Evolutionary conservation across 2,113 vertebrate species (phyloP), one percentile per base, ranked within the genome.

Genomic region (Xerus inauris): DNA sequence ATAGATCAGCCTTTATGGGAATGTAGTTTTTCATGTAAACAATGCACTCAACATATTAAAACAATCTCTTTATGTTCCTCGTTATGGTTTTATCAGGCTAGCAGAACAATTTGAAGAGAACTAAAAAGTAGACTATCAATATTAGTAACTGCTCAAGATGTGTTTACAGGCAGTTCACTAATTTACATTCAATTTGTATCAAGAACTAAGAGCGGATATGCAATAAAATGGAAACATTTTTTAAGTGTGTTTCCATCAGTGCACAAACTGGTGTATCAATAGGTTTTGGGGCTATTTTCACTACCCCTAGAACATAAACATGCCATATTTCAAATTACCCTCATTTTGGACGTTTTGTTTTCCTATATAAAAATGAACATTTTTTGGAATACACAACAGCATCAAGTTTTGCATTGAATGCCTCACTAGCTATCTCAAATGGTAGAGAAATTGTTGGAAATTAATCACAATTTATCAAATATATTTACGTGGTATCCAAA

Each of bases 51-150:
- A 45, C 76, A 95, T 95, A 87, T 82, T 96, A 97, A 96, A 97
- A 87, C 9, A 95, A 91, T 73, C 0, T 62, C 1, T 97, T 97
- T 95, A 76, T 87, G 83, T 95, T 79, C 30, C n/a, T 42, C 96
- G n/a, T 38, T 96, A 82, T 6, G 45, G 6, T 71, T 97, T 98
- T 97, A 90, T 97, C 28, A 97, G 65, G 90, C 69, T 96, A 73
- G 49, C 1, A 86, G 91, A 97, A 81, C 81, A 72, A 95, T 81
- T 97, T 54, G 26, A 82, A 95, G 71, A 45, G 77, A 97, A 96
- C 0, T 64, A 90, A 26, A 81, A 90, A 90, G 76, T 57, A 54
- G 2, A 76, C 62, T 92, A 92, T 89, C 42, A 89, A 73, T 96
- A 87, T 87, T 75, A 80, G 64, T 84, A 59, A 91, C 35, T 73